Percentiles rank a stretch among this genome's conserved stretches.
Evolutionary conservation across 2,113 vertebrate species (phyloP).

Genomic region (Phylloscopus trochilus): DNA sequence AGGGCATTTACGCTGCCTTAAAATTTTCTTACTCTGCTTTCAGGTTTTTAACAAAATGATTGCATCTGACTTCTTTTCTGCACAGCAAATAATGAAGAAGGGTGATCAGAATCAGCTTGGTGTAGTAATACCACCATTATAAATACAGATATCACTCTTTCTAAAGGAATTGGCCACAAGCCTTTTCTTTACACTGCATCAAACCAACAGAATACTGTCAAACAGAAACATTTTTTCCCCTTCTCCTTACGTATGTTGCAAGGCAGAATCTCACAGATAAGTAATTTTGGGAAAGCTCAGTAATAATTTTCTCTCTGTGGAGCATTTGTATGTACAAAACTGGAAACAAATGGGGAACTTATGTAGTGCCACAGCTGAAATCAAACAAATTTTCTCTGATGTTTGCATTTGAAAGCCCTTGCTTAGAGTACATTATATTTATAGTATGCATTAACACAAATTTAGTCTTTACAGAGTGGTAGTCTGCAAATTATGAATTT

Average conservation of each 20-base stretch:
- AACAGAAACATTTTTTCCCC: background rate
- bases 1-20: background rate
- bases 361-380: background rate
- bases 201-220: background rate
- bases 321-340: background rate
- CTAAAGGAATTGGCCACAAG: background rate
- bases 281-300: background rate
- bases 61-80: background rate
- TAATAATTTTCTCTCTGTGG: background rate
- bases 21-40: background rate
- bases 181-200: background rate
- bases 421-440: background rate
- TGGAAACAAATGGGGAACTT: background rate
- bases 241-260: background rate
- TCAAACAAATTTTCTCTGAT: background rate
- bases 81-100: background rate
- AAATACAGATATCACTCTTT: background rate
- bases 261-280: background rate
- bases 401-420: background rate
- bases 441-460: background rate
- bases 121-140: background rate
- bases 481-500: background rate
- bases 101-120: background rate
- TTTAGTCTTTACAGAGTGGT: background rate
- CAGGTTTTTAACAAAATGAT: background rate